Conservation (phyloP, 2,797 vertebrate genomes). For the Oreortyx pictus region DNA sequence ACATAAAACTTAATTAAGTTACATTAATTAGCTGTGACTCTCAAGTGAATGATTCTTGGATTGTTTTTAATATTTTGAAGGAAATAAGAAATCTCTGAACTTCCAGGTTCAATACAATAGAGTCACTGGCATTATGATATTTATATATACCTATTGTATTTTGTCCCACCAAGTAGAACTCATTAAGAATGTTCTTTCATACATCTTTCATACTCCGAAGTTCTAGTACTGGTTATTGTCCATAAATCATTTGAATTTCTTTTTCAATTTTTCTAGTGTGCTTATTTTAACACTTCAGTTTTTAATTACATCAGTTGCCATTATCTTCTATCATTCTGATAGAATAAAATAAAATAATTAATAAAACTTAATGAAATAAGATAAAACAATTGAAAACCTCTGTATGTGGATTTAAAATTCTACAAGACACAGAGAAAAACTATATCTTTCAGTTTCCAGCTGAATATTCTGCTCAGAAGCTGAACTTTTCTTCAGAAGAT, state of each 20-base stretch:
- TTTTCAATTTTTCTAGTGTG: not conserved
- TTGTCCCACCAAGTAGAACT: not conserved
- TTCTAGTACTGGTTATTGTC: accelerated
- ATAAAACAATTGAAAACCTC: not conserved
- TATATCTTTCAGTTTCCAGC: not conserved
- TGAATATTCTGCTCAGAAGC: not conserved
- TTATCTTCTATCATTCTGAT: not conserved
- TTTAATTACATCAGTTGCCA: not conserved
- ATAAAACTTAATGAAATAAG: not conserved
- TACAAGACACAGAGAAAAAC: not conserved
- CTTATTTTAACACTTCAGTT: not conserved
- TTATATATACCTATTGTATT: not conserved
- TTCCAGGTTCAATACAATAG: not conserved
- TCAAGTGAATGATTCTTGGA: not conserved
- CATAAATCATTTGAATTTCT: not conserved
- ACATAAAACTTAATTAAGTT: not conserved
- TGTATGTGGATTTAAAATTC: not conserved
- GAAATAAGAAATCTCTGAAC: not conserved
- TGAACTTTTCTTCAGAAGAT: not conserved
- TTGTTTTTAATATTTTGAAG: not conserved
- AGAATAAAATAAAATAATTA: not conserved
- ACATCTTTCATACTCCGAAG: not conserved
- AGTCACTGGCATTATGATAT: not conserved
- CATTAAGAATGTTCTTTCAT: not conserved
- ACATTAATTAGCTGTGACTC: not conserved